phyloP scores from a whole-genome alignment of 2,113 vertebrate species.

The Oryzias melastigma region DNA sequence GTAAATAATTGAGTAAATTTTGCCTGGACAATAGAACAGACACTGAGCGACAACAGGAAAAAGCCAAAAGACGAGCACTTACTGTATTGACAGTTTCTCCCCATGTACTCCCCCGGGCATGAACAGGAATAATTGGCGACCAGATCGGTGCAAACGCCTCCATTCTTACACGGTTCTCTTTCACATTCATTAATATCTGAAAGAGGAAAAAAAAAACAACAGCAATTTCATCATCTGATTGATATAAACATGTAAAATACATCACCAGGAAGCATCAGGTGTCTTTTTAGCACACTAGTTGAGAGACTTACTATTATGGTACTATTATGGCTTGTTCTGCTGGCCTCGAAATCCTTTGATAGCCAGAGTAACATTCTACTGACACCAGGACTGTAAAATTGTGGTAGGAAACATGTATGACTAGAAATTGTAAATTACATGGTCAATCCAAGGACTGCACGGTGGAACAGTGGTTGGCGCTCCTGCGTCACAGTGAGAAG shows the following conservation, averaged over 20 bases:
- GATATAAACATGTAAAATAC: constrained; percentile 49
- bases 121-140: constrained; percentile 98
- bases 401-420: too few relatives aligned
- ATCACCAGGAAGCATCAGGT: constrained; percentile 40
- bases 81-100: constrained; percentile 96
- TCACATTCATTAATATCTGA: constrained; percentile 97
- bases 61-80: constrained; percentile 69
- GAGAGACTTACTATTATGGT: background rate
- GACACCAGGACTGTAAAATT: too few relatives aligned
- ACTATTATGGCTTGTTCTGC: too few relatives aligned
- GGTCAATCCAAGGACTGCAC: too few relatives aligned
- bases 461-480: too few relatives aligned
- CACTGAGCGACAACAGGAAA: constrained; percentile 7
- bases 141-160: constrained; percentile 93
- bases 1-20: constrained; percentile 9
- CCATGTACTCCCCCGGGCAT: constrained; percentile 98
- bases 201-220: constrained; percentile 34
- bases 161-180: constrained; percentile 91
- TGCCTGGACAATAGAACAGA: background rate
- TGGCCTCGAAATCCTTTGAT: too few relatives aligned
- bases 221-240: constrained; percentile 53
- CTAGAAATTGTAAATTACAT: too few relatives aligned
- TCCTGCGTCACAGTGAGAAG: too few relatives aligned
- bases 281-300: constrained; percentile 17
- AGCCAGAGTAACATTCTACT: too few relatives aligned